phyloP scores from a whole-genome alignment of 2,113 vertebrate genomes.

The Spea multiplicata region DNA sequence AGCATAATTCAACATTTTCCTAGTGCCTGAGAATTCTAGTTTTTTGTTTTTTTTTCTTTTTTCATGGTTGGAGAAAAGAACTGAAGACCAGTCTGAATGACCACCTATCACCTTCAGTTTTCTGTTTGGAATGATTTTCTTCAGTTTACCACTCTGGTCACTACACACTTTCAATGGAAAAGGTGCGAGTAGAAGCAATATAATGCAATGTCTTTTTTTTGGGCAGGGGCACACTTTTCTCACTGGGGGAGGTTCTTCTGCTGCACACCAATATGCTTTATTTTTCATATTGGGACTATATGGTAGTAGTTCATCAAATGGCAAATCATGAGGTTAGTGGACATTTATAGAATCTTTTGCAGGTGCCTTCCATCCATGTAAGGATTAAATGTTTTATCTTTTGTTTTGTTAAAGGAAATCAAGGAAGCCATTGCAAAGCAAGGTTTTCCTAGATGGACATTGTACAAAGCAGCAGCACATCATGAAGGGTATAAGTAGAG shows the following conservation, averaged over 20 bases:
- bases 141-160: background rate
- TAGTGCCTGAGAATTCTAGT: conserved; percentile 27
- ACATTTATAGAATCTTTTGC: conserved; percentile 2
- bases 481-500: background rate
- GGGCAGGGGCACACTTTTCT: background rate
- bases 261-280: background rate
- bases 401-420: background rate
- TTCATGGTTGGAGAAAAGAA: conserved; percentile 4
- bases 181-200: too few species aligned
- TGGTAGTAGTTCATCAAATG: too few species aligned
- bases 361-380: conserved; percentile 13
- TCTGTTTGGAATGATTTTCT: conserved; percentile 7
- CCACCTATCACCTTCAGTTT: conserved; percentile 3
- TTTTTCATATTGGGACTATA: background rate
- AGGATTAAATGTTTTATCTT: conserved; percentile 5
- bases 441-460: background rate
- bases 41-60: conserved; percentile 4
- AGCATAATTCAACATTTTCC: conserved; percentile 65
- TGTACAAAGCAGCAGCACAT: background rate
- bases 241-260: background rate
- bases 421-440: background rate
- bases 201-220: background rate
- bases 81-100: conserved; percentile 18
- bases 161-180: too few species aligned
- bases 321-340: too few species aligned